Evolutionary conservation across 1,140 invertebrate species (phyloP).

Genomic region (Drosophila bocki): DNA sequence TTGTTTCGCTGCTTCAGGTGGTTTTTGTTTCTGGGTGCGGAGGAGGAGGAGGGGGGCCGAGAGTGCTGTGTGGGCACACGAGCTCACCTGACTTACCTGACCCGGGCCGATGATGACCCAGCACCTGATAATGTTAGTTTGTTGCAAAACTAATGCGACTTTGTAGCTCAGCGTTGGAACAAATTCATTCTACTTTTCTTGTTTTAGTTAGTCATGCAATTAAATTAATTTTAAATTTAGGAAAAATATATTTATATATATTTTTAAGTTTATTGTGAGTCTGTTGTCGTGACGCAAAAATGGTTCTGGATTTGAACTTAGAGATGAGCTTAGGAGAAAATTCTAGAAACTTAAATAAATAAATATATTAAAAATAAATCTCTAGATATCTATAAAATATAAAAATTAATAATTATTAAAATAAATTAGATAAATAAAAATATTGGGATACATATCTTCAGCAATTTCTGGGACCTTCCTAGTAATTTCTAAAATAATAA

Average conservation of each 20-base stretch:
- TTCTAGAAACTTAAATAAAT: not conserved
- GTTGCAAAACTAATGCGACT: slow-evolving; percentile 22
- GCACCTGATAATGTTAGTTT: slow-evolving; percentile 39
- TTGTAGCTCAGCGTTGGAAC: not conserved
- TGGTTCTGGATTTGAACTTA: not conserved
- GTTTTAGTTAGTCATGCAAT: slow-evolving; percentile 1
- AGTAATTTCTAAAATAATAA: too few relatives aligned
- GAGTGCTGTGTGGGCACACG: slow-evolving; percentile 11
- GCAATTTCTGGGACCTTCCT: not conserved
- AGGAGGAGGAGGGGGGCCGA: not conserved
- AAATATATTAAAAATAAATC: not conserved
- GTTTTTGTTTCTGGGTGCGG: slow-evolving; percentile 1
- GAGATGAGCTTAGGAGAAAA: not conserved
- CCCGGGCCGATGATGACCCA: slow-evolving; percentile 28
- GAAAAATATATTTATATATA: not conserved
- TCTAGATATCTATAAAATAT: not conserved
- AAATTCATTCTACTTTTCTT: not conserved
- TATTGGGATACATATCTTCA: not conserved
- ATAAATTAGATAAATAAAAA: not conserved
- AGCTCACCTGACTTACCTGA: slow-evolving; percentile 18
- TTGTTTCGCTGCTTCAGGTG: slow-evolving; percentile 40
- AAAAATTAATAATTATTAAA: too few relatives aligned
- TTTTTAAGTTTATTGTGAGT: not conserved
- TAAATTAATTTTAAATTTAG: not conserved
- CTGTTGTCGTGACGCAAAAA: not conserved